Percentiles rank a stretch among this genome's conserved stretches.
Evolutionary conservation across 35 echinoderm and acorn worm genomes (phyloP).

Genomic region (Acanthaster planci): DNA sequence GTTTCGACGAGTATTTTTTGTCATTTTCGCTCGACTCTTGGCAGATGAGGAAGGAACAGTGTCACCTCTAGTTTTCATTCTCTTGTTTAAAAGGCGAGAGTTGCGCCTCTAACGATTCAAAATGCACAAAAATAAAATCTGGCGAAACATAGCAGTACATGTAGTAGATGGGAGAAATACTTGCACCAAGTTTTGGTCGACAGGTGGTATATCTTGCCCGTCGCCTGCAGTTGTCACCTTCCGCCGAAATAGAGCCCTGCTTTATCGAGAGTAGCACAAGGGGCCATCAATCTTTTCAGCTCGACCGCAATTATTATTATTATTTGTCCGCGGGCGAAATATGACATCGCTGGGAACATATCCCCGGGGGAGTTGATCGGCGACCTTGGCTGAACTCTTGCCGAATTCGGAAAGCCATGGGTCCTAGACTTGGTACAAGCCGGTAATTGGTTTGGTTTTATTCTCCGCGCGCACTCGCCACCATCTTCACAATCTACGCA

Average conservation of each 20-base stretch:
- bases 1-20: too few species aligned
- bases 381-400: neutral
- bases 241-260: neutral
- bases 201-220: neutral
- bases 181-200: too few species aligned
- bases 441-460: neutral
- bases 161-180: too few species aligned
- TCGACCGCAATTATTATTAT: neutral
- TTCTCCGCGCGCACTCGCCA: too few species aligned
- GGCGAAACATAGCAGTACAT: neutral
- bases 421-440: neutral
- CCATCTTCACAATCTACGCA: too few species aligned
- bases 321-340: neutral
- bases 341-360: neutral
- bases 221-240: slow-evolving; percentile 1
- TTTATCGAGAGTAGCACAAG: neutral
- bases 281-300: neutral
- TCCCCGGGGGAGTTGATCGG: neutral
- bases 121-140: neutral
- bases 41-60: neutral
- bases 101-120: neutral
- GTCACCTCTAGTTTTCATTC: neutral
- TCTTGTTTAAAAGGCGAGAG: neutral
- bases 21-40: too few species aligned
- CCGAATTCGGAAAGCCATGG: neutral